phyloP scores from a whole-genome alignment of 2,797 vertebrate genomes.

The Dryobates pubescens region DNA sequence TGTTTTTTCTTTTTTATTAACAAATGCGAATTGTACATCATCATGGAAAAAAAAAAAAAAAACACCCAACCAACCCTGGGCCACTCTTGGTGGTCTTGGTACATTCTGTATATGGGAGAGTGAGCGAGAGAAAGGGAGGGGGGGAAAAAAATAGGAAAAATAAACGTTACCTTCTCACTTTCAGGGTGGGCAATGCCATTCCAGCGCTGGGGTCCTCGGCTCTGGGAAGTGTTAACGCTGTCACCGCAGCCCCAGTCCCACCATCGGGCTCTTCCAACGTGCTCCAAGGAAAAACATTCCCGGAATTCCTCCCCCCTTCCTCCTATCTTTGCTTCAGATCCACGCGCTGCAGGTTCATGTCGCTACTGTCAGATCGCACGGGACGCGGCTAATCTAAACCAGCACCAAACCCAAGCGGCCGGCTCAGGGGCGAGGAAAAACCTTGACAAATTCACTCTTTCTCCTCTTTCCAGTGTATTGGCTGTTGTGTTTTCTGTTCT shows the following conservation, averaged over 20 bases:
- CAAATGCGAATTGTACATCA: conserved; percentile 80
- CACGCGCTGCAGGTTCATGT: conserved; percentile 69
- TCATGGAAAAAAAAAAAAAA: neutral
- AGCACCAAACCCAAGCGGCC: conserved; percentile 42
- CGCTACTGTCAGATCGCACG: conserved; percentile 78
- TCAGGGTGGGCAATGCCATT: conserved; percentile 96
- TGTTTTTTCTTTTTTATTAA: conserved; percentile 71
- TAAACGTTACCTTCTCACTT: conserved; percentile 94
- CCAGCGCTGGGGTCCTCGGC: conserved; percentile 81
- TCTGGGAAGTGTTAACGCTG: conserved; percentile 97
- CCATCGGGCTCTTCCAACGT: conserved; percentile 48
- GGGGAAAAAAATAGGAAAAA: conserved; percentile 86
- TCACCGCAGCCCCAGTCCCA: conserved; percentile 80
- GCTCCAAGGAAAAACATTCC: conserved; percentile 81
- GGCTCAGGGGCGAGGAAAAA: conserved; percentile 6
- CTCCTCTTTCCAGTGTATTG: conserved; percentile 32
- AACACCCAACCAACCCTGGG: conserved; percentile 17
- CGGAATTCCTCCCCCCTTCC: conserved; percentile 76
- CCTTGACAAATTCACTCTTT: conserved; percentile 53
- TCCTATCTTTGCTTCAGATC: conserved; percentile 65
- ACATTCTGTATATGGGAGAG: conserved; percentile 81
- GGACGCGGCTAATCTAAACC: conserved; percentile 80
- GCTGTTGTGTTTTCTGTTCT: conserved; percentile 13
- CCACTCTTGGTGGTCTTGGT: conserved; percentile 90
- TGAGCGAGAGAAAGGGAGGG: conserved; percentile 61